A percentile compares a stretch with the other conserved stretches of the same genome.
phyloP scores from a whole-genome alignment of 2,797 vertebrate species.

The Acrocephalus scirpaceus region DNA sequence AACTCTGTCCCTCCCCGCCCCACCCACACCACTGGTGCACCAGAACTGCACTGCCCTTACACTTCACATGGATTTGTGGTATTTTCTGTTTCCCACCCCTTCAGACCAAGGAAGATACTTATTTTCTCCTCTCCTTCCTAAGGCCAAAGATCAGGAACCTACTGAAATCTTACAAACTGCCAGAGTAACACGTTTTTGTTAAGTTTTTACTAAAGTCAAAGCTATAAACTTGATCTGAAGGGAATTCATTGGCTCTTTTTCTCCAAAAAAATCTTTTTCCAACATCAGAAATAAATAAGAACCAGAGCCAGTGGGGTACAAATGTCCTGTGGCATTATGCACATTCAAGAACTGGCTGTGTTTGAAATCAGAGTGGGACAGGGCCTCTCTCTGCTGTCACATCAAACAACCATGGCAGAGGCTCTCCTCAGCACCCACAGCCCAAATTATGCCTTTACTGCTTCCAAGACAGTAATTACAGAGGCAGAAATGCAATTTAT shows the following conservation, averaged over 20 bases:
- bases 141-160: not conserved
- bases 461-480: constrained; percentile 62
- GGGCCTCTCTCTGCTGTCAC: not conserved
- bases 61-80: not conserved
- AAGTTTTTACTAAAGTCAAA: not conserved
- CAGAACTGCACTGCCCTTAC: not conserved
- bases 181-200: not conserved
- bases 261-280: not conserved
- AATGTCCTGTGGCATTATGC: not conserved
- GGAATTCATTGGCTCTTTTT: not conserved
- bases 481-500: constrained; percentile 40
- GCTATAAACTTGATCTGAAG: not conserved
- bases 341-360: rapidly evolving
- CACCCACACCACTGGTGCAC: not conserved
- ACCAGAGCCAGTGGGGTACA: not conserved
- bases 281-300: not conserved
- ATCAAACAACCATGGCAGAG: not conserved
- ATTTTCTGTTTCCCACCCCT: not conserved
- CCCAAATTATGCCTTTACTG: constrained; percentile 40
- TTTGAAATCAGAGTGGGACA: not conserved
- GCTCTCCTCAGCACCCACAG: constrained; percentile 27
- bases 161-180: not conserved
- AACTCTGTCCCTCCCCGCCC: not conserved
- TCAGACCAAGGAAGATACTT: not conserved
- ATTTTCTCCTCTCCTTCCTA: not conserved